Percentiles rank a stretch among this genome's conserved stretches.
These are phyloP conservation scores for Aphodius granarius DNA, from an alignment of 2,888 invertebrate species.

Conservation along the genomic window DNA sequence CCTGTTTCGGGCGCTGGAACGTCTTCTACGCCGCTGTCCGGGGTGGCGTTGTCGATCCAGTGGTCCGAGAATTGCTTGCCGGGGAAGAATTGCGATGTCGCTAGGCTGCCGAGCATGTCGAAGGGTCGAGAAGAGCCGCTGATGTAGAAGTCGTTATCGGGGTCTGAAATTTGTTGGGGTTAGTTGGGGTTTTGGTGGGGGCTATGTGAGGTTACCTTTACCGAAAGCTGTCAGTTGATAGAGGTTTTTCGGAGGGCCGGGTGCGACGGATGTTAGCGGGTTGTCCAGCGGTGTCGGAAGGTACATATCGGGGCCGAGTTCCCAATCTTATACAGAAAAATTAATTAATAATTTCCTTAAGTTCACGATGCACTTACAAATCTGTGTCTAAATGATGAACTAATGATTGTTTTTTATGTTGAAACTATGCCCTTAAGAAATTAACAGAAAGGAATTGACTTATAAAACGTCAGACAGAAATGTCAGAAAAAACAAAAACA, in stretches of 20 bases:
- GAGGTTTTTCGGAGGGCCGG: constrained; percentile 37
- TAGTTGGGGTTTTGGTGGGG: background rate
- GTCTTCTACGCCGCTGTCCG: constrained; percentile 66
- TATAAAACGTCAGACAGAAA: too few species aligned
- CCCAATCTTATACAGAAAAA: constrained; percentile 50
- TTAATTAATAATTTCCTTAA: background rate
- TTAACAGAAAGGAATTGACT: too few species aligned
- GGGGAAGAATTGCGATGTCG: constrained; percentile 69
- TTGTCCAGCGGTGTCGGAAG: constrained; percentile 33
- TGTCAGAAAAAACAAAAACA: too few species aligned
- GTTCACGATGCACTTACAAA: background rate
- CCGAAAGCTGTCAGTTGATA: constrained; percentile 40
- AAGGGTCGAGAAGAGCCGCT: constrained; percentile 75
- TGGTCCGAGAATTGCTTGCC: constrained; percentile 51
- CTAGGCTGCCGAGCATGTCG: constrained; percentile 59
- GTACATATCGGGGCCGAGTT: constrained; percentile 48
- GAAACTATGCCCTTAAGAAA: too few species aligned
- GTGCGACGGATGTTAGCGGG: constrained; percentile 22
- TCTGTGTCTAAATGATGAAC: background rate
- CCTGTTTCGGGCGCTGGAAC: constrained; percentile 54
- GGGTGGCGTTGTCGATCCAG: constrained; percentile 53
- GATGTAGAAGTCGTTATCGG: constrained; percentile 72
- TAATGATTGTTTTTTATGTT: background rate
- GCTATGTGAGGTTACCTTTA: too few species aligned
- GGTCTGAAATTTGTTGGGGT: constrained; percentile 53